A percentile compares a stretch with the other conserved stretches of the same genome.
Evolutionary conservation across 2,797 vertebrate genomes (phyloP).

Genomic region (Pagetopsis macropterus): DNA sequence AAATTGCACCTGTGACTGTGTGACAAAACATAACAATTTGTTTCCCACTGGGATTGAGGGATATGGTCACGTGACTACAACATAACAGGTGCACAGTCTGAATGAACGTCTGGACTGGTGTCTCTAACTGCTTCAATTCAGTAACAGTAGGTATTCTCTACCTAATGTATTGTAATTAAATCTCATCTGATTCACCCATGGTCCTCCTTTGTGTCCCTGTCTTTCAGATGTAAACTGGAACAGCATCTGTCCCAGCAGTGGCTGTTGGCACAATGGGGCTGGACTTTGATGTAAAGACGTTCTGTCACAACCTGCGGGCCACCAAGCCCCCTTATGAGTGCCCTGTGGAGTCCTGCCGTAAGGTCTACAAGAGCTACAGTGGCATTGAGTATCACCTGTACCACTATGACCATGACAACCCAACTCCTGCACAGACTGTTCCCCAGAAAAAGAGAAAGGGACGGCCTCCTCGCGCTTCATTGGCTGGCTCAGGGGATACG

Average conservation of each 20-base stretch:
- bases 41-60: constrained; percentile 35
- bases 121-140: constrained; percentile 10
- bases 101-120: constrained; percentile 12
- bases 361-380: constrained; percentile 99
- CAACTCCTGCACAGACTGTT: constrained; percentile 88
- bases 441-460: constrained; percentile 96
- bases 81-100: constrained; percentile 57
- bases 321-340: constrained; percentile 98
- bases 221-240: constrained; percentile 86
- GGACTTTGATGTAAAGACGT: constrained; percentile 98
- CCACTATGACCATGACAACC: constrained; percentile 98
- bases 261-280: constrained; percentile 91
- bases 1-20: constrained; percentile 54
- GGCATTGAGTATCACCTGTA: constrained; percentile 99
- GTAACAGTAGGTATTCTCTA: not conserved
- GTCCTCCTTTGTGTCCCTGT: constrained; percentile 27
- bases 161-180: not conserved
- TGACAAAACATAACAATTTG: constrained; percentile 21
- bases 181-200: not conserved
- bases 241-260: constrained; percentile 68
- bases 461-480: constrained; percentile 91
- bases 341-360: constrained; percentile 95
- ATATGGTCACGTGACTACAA: constrained; percentile 57
- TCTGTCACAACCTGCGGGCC: constrained; percentile 97
- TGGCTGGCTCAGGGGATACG: constrained; percentile 81